Percentiles rank a stretch among this genome's conserved stretches.
These are phyloP conservation scores for Mesorhabditis spiculigera DNA, from an alignment of 2,888 invertebrate genomes.

Conservation along the genomic window DNA sequence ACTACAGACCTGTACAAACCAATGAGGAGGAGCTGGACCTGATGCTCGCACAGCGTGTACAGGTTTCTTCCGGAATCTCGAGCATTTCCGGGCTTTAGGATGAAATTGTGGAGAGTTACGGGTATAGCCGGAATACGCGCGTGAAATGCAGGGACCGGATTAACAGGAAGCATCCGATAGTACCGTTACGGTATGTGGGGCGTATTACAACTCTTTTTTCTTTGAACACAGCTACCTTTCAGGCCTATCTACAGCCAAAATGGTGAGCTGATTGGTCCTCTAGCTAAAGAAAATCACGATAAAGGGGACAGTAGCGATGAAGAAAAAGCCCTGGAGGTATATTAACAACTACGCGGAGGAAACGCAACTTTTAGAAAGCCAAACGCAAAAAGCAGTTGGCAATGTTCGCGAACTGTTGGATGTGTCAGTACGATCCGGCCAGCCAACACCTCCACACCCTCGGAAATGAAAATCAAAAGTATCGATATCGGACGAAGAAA, in stretches of 20 bases:
- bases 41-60: conserved; percentile 4
- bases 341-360: not conserved
- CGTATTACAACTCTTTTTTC: not conserved
- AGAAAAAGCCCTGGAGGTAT: conserved; percentile 10
- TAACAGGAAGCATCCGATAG: conserved; percentile 28
- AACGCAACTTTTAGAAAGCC: conserved; percentile 8
- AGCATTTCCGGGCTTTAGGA: conserved; percentile 8
- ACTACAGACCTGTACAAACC: not conserved
- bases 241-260: not conserved
- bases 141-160: conserved; percentile 24
- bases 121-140: conserved; percentile 19
- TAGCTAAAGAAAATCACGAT: conserved; percentile 6
- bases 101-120: conserved; percentile 24
- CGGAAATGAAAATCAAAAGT: conserved; percentile 27
- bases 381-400: conserved; percentile 17
- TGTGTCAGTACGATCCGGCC: conserved; percentile 38
- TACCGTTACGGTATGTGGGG: conserved; percentile 17
- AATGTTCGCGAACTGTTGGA: conserved; percentile 37
- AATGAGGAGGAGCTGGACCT: conserved; percentile 4
- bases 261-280: not conserved
- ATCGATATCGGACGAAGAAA: conserved; percentile 15
- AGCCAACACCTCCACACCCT: conserved; percentile 40
- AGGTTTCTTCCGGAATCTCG: too few relatives aligned
- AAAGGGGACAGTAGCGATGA: conserved; percentile 14
- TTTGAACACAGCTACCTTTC: not conserved